phyloP scores from a whole-genome alignment of 2,113 vertebrate species.

The Podocnemis expansa region DNA sequence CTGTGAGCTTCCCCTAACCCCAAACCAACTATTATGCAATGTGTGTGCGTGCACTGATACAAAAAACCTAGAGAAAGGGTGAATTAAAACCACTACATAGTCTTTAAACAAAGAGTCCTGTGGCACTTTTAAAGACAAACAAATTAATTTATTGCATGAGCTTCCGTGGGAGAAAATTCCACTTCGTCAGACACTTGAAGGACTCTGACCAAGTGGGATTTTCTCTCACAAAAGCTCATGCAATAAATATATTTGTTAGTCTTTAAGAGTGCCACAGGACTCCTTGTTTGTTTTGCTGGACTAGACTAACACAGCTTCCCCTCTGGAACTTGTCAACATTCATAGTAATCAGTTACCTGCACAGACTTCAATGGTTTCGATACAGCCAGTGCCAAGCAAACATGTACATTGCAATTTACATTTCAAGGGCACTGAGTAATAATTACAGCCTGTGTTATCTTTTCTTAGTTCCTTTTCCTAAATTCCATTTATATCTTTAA shows the following conservation, averaged over 20 bases:
- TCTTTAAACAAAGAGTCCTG: too few species aligned
- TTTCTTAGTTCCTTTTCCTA: neutral
- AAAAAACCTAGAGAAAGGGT: neutral
- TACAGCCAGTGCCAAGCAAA: neutral
- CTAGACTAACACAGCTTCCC: too few species aligned
- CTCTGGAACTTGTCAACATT: too few species aligned
- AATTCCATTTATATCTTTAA: neutral
- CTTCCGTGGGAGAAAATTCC: too few species aligned
- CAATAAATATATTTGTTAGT: too few species aligned
- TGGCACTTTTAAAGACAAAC: too few species aligned
- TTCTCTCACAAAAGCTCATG: too few species aligned
- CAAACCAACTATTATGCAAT: neutral
- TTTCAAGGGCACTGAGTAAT: neutral
- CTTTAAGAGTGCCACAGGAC: too few species aligned
- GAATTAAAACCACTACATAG: neutral
- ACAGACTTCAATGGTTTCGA: neutral
- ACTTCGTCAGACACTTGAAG: too few species aligned
- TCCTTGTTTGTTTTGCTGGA: too few species aligned
- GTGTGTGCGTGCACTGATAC: neutral
- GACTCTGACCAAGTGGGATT: too few species aligned
- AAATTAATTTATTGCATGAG: too few species aligned
- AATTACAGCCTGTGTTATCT: neutral
- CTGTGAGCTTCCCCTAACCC: neutral
- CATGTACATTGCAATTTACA: neutral
- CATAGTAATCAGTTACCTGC: neutral